phyloP scores from a whole-genome alignment of 2,888 invertebrate genomes.

The Trachelus iudaicus region DNA sequence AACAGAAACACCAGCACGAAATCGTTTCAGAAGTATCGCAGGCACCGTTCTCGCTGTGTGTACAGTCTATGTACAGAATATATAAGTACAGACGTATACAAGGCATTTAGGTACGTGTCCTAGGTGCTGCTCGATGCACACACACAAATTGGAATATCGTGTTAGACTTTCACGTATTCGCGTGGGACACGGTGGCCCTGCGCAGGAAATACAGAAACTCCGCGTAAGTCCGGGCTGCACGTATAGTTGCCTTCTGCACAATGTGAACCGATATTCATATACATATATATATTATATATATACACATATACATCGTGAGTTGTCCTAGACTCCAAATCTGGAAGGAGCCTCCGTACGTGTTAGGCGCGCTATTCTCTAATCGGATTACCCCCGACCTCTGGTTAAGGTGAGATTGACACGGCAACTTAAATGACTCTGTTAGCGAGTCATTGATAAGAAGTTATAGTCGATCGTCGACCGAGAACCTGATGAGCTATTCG shows the following conservation, averaged over 20 bases:
- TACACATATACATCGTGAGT: too few species aligned
- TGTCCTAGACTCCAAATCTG: too few species aligned
- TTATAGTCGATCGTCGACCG: too few species aligned
- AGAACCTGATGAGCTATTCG: too few species aligned
- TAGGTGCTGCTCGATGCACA: slow-evolving; percentile 12
- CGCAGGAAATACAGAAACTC: slow-evolving; percentile 1
- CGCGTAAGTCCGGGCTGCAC: not conserved
- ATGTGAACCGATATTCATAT: not conserved
- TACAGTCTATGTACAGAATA: slow-evolving; percentile 11
- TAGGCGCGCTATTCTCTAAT: too few species aligned
- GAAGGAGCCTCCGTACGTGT: too few species aligned
- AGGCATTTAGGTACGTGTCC: not conserved
- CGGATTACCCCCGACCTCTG: too few species aligned
- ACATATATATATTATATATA: too few species aligned
- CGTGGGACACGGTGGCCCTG: slow-evolving; percentile 10
- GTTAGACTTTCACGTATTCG: slow-evolving; percentile 10
- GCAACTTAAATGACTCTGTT: too few species aligned
- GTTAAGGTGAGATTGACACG: too few species aligned
- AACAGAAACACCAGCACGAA: slow-evolving; percentile 20
- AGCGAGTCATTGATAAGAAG: too few species aligned
- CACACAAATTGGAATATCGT: slow-evolving; percentile 12
- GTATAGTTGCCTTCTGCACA: not conserved
- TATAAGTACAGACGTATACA: not conserved
- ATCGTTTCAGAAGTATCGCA: slow-evolving; percentile 27
- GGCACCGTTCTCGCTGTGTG: slow-evolving; percentile 10